Evolutionary conservation across 2,797 vertebrate genomes (phyloP), one percentile per base, ranked within the genome.

Genomic region (Florisuga fusca): DNA sequence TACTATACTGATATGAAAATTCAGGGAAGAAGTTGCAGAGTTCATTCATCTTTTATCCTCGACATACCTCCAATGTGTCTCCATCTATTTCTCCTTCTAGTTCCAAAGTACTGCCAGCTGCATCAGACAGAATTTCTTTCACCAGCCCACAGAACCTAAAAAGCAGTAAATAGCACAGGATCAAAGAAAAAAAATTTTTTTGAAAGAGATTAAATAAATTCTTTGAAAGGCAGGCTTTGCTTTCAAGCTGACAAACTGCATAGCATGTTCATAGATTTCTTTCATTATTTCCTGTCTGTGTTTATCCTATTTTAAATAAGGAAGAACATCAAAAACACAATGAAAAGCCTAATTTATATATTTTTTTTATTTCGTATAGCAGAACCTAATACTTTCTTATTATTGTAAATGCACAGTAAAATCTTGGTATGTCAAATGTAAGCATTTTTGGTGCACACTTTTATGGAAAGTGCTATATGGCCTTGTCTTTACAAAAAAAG

Each of bases 81-180:
- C 98, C 99, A 33, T 99, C 98, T 34, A 97, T 97, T 69, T 99
- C 99, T 57, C 98, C 99, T 87, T 99, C 99, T 95, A 99, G 97
- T 93, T 99, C 99, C 91, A 99, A 98, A 36, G 98, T 95, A 48
- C 97, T 98, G 71, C 98, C 99, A 17, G 97, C 97, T 7, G 98
- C 97, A 67, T 98, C 98, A 50, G 98, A 98, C 82, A 99, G 98
- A 97, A 99, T 98, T 96, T 99, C 99, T 95, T 99, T 99, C 90
- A 99, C 98, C 98, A 99, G 98, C 85, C 97, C 98, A 97, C 98
- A 99, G 98, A 99, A 99, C 93, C 99, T 99, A 92, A 62, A 93
- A 92, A 91, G 73, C 25, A 93, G 83, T 20, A 94, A 79, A 91
- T 1, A 90, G 27, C 57, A 84, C 21, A 93, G 48, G 27, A 92